These are phyloP conservation scores for Microctenopoma steveboyesi DNA, from an alignment of 2,797 vertebrate genomes.

Conservation along the genomic window DNA sequence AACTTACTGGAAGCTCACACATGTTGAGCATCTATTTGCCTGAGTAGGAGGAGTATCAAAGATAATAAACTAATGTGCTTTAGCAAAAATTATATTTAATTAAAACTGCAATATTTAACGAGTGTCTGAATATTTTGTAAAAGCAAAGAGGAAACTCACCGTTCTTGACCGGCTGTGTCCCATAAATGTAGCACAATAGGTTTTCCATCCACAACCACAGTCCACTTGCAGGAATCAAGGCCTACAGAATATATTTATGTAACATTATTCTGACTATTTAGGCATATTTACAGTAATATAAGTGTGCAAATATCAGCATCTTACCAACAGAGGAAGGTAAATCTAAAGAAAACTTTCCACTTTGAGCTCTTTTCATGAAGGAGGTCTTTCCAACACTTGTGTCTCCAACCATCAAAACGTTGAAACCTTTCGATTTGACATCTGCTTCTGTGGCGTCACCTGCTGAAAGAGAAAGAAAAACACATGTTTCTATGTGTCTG, in stretches of 20 bases:
- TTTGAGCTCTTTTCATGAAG: conserved; percentile 87
- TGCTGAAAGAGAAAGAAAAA: conserved; percentile 36
- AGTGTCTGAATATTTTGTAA: background rate
- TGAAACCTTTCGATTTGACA: conserved; percentile 49
- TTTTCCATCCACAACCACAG: conserved; percentile 84
- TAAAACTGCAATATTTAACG: background rate
- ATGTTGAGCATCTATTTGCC: no score
- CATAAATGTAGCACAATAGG: conserved; percentile 88
- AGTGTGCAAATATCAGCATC: conserved; percentile 14
- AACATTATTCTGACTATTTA: conserved; percentile 7
- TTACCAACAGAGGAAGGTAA: conserved; percentile 88
- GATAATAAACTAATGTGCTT: background rate
- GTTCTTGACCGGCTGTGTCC: conserved; percentile 98
- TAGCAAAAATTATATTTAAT: no score
- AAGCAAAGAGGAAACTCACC: conserved; percentile 70
- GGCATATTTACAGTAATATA: background rate
- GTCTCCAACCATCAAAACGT: conserved; percentile 91
- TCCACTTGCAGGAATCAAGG: conserved; percentile 89
- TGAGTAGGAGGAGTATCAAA: background rate
- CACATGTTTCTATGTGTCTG: background rate
- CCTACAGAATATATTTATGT: conserved; percentile 75
- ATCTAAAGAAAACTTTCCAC: conserved; percentile 79
- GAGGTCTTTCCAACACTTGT: conserved; percentile 93
- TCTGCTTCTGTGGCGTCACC: conserved; percentile 11
- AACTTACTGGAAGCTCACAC: background rate